These are phyloP conservation scores for Drosophila punjabiensis DNA, from an alignment of 1,140 invertebrate genomes.

Conservation along the genomic window DNA sequence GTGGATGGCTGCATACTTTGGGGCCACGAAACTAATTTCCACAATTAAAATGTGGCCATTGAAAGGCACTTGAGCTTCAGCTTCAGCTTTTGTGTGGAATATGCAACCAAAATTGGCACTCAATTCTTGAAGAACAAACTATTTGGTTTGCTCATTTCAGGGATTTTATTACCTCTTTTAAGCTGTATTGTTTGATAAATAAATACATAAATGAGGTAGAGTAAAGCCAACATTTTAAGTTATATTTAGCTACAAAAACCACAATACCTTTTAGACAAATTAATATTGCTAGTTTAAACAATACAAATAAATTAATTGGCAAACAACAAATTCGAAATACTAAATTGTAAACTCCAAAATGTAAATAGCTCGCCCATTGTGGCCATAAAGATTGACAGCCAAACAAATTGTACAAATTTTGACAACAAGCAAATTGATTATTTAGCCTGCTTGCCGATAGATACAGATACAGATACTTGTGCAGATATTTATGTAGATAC, in stretches of 20 bases:
- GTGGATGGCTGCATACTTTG: constrained; percentile 3
- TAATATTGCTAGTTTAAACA: neutral
- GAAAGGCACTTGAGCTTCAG: neutral
- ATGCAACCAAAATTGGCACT: neutral
- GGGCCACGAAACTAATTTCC: constrained; percentile 21
- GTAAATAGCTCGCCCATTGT: neutral
- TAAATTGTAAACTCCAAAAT: neutral
- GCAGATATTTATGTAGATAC: constrained; percentile 9
- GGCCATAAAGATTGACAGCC: constrained; percentile 18
- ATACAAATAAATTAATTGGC: neutral
- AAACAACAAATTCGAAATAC: neutral
- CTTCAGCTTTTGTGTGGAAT: neutral
- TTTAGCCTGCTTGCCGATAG: constrained; percentile 6
- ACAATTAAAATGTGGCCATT: constrained; percentile 29
- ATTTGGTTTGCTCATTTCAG: neutral
- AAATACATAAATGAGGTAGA: neutral
- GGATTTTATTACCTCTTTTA: neutral
- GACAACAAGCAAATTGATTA: constrained; percentile 57
- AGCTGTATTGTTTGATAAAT: neutral
- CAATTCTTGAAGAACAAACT: neutral
- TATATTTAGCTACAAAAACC: too few species aligned
- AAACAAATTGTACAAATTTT: constrained; percentile 58
- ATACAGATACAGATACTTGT: constrained; percentile 13
- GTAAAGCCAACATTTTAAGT: neutral
- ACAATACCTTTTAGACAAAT: neutral